These are phyloP conservation scores for Pocota personata DNA, from an alignment of 2,888 invertebrate genomes.

Conservation along the genomic window DNA sequence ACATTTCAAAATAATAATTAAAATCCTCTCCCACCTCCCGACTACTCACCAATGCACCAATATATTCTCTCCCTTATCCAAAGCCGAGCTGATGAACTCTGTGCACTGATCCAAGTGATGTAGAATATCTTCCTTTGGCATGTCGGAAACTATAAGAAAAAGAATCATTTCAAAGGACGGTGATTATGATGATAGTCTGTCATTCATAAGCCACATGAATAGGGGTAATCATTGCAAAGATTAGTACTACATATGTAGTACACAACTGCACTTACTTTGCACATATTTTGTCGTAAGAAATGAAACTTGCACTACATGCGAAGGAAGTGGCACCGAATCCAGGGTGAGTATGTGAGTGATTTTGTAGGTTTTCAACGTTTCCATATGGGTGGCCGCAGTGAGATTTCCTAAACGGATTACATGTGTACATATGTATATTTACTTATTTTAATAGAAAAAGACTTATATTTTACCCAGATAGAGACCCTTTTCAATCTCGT, in stretches of 20 bases:
- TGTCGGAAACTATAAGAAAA: slow-evolving; percentile 87
- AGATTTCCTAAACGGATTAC: slow-evolving; percentile 86
- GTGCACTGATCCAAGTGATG: slow-evolving; percentile 90
- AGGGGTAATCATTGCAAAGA: slow-evolving; percentile 37
- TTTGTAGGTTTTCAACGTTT: slow-evolving; percentile 86
- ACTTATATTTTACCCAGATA: slow-evolving; percentile 79
- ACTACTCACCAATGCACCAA: slow-evolving; percentile 92
- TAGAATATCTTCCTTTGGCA: slow-evolving; percentile 92
- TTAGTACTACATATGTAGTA: background rate
- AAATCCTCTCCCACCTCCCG: background rate
- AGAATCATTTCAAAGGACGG: slow-evolving; percentile 17
- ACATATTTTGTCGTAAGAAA: slow-evolving; percentile 89
- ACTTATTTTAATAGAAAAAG: background rate
- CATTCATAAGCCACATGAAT: slow-evolving; percentile 21
- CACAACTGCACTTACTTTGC: slow-evolving; percentile 84
- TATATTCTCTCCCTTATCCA: slow-evolving; percentile 86
- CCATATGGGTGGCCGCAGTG: slow-evolving; percentile 90
- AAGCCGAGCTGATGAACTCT: slow-evolving; percentile 89
- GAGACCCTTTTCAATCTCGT: slow-evolving; percentile 81
- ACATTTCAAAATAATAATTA: slow-evolving; percentile 14
- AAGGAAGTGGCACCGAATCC: slow-evolving; percentile 92
- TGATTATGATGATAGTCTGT: slow-evolving; percentile 5
- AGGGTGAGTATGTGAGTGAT: slow-evolving; percentile 92
- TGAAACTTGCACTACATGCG: slow-evolving; percentile 87
- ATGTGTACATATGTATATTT: background rate